A percentile compares a stretch with the other conserved stretches of the same genome.
Conservation (phyloP, 2,797 vertebrate species). For the Crenuchus spilurus region DNA sequence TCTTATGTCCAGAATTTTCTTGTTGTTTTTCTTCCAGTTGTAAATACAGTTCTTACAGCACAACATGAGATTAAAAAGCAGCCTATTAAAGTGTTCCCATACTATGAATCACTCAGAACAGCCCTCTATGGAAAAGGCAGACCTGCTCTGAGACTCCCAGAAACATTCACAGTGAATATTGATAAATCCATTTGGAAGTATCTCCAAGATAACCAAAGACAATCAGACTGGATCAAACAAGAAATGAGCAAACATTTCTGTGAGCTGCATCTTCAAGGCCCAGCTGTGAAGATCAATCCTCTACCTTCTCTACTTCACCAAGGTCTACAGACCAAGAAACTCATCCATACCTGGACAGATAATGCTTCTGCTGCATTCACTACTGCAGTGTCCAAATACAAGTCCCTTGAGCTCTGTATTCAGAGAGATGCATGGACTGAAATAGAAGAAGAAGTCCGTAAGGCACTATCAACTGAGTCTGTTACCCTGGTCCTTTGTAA, state of each 20-base stretch:
- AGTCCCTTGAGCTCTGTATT: slow-evolving; percentile 60
- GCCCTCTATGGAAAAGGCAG: slow-evolving; percentile 85
- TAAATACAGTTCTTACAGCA: slow-evolving; percentile 70
- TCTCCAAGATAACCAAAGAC: slow-evolving; percentile 62
- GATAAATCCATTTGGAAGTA: slow-evolving; percentile 74
- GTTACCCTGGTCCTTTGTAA: slow-evolving; percentile 69
- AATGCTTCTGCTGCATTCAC: slow-evolving; percentile 68
- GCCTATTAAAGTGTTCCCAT: slow-evolving; percentile 82
- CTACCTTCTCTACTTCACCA: slow-evolving; percentile 66
- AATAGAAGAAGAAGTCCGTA: slow-evolving; percentile 61
- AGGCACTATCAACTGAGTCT: slow-evolving; percentile 49
- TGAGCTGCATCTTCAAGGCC: slow-evolving; percentile 59
- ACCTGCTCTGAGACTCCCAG: slow-evolving; percentile 78
- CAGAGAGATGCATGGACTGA: slow-evolving; percentile 73
- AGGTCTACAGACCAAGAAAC: slow-evolving; percentile 63
- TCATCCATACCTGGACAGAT: slow-evolving; percentile 76
- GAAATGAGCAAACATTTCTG: slow-evolving; percentile 75
- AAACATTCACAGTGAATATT: slow-evolving; percentile 69
- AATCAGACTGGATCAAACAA: slow-evolving; percentile 60
- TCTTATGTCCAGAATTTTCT: no score
- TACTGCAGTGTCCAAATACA: slow-evolving; percentile 69
- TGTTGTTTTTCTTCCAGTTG: slow-evolving; percentile 70
- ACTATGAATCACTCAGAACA: slow-evolving; percentile 77
- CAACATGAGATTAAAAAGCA: slow-evolving; percentile 73
- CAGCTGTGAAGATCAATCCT: slow-evolving; percentile 74